Conservation (phyloP, 2,888 invertebrate genomes). For the Gonocerus acuteangulatus region DNA sequence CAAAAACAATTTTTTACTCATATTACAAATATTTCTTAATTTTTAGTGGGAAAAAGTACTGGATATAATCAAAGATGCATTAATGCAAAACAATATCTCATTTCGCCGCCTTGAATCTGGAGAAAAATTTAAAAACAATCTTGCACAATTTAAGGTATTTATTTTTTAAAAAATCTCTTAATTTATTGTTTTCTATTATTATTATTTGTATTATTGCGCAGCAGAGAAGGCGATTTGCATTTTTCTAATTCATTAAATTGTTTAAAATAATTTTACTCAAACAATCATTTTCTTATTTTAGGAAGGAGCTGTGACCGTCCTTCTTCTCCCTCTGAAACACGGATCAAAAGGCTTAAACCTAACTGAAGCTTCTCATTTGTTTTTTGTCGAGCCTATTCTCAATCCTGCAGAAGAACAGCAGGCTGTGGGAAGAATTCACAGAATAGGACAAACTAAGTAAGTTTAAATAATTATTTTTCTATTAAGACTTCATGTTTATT, state of each 20-base stretch:
- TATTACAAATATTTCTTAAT: too few relatives aligned
- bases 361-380: conserved; percentile 68
- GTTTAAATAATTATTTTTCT: neutral
- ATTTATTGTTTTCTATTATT: too few relatives aligned
- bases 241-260: too few relatives aligned
- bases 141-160: conserved; percentile 51
- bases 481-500: too few relatives aligned
- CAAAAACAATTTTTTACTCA: too few relatives aligned
- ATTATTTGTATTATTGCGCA: too few relatives aligned
- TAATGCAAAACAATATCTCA: conserved; percentile 46
- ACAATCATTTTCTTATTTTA: conserved; percentile 34
- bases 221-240: conserved; percentile 2
- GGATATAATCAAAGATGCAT: conserved; percentile 49
- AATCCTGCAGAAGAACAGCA: conserved; percentile 66
- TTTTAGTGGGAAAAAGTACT: conserved; percentile 47
- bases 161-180: too few relatives aligned
- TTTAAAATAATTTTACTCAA: too few relatives aligned
- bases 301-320: conserved; percentile 47
- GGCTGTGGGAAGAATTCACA: conserved; percentile 68
- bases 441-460: conserved; percentile 68
- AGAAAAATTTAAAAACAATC: conserved; percentile 44
- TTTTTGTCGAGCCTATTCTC: conserved; percentile 65
- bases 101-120: conserved; percentile 42
- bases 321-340: conserved; percentile 58
- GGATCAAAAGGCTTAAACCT: conserved; percentile 74